Evolutionary conservation across 2,888 invertebrate genomes (phyloP), one percentile per base, ranked within the genome.

Genomic region (Limnephilus auricula): DNA sequence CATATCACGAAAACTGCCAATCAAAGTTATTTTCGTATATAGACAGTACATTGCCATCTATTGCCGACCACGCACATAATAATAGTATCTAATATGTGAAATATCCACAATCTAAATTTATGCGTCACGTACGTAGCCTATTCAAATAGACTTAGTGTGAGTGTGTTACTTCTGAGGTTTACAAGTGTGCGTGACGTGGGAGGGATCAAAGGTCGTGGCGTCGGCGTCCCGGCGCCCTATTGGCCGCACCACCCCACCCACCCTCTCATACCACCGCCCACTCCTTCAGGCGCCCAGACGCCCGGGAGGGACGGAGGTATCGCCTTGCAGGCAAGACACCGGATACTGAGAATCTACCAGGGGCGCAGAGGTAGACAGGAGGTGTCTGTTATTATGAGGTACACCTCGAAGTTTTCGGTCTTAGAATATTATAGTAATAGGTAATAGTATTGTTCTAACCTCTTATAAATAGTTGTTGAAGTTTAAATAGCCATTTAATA

Each of bases 121-220:
- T 6, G 25, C 1, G 3, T 65, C 65, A 65, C 25, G 25, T n/a
- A 25, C 25, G 25, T 65, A 65, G 6, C n/a, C n/a, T 65, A 65
- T 25, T 6, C 9, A n/a, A 6, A 65, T n/a, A n/a, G 65, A 80
- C 80, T 18, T 31, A 80, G 25, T 12, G 25, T 30, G 87, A n/a
- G 87, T 65, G 13, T 45, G 45, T 50, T 50, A 65, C 9, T 30
- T 87, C 65, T 10, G 87, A 78, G 15, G 50, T 18, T 31, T 25
- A 13, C 87, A 32, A 40, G 86, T 90, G 79, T 90, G 90, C 32
- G 84, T 45, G 30, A n/a, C 30, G 91, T 87, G 92, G 92, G 92
- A 65, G 85, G 92, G 92, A 80, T 92, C 92, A 92, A 87, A 92
- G 92, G 92, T 92, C 92, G 88, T 78, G 90, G 92, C 89, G 92